Evolutionary conservation across 2,797 vertebrate genomes (phyloP).

Genomic region (Morus bassanus): DNA sequence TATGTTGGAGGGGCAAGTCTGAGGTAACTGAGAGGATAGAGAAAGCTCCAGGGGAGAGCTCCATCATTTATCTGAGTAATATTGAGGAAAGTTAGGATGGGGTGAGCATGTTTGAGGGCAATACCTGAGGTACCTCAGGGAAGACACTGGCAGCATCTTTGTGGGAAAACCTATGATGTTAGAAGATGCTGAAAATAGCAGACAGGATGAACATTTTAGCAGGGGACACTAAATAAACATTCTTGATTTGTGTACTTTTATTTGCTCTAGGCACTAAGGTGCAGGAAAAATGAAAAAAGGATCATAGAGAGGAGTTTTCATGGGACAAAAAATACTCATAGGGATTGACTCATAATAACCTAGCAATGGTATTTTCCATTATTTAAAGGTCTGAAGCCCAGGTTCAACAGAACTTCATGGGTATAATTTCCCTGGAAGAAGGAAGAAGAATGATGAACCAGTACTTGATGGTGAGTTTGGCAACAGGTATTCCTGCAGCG

Average conservation of each 20-base stretch:
- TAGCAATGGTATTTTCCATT: rapidly evolving
- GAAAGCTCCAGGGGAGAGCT: background rate
- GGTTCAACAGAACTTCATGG: background rate
- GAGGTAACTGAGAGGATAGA: background rate
- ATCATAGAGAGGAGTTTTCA: no score
- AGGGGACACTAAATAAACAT: no score
- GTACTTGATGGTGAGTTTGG: background rate
- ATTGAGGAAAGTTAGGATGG: no score
- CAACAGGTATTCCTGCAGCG: rapidly evolving
- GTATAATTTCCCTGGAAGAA: rapidly evolving
- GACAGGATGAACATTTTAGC: background rate
- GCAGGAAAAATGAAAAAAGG: background rate
- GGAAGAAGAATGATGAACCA: background rate
- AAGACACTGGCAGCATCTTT: background rate
- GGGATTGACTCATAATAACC: no score
- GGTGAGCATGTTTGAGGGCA: background rate
- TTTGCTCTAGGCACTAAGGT: no score
- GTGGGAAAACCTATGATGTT: no score
- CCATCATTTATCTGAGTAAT: background rate
- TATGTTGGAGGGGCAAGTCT: background rate
- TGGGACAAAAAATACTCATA: rapidly evolving
- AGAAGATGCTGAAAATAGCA: no score
- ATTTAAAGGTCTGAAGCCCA: background rate
- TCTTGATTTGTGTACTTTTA: no score
- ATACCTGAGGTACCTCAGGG: background rate